Evolutionary conservation across 1,140 invertebrate genomes (phyloP).

Genomic region (Drosophila athabasca): DNA sequence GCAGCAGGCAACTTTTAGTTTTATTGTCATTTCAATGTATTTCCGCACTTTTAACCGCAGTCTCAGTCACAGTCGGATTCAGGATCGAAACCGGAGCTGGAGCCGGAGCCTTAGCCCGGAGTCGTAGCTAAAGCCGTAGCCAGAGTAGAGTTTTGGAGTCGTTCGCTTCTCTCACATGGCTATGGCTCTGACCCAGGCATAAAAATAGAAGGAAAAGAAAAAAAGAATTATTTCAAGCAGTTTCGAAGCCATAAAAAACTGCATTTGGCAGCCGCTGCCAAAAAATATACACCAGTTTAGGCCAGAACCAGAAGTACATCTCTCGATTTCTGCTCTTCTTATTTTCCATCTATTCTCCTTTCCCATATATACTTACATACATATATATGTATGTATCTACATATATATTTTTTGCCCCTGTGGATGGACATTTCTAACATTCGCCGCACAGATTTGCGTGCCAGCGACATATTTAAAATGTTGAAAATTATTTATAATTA

Average conservation of each 20-base stretch:
- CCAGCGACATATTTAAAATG: slow-evolving; percentile 81
- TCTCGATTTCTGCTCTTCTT: slow-evolving; percentile 39
- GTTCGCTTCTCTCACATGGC: slow-evolving; percentile 13
- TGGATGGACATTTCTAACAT: slow-evolving; percentile 56
- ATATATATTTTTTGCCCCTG: slow-evolving; percentile 21
- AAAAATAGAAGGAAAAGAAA: slow-evolving; percentile 50
- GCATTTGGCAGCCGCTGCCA: slow-evolving; percentile 74
- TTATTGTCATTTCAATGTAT: slow-evolving; percentile 82
- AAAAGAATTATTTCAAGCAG: slow-evolving; percentile 77
- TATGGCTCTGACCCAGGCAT: slow-evolving; percentile 57
- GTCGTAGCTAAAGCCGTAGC: slow-evolving; percentile 4
- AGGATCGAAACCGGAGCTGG: not conserved
- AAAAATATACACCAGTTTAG: slow-evolving; percentile 35
- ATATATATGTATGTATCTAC: too few species aligned
- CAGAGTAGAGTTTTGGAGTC: slow-evolving; percentile 8
- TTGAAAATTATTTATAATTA: slow-evolving; percentile 82
- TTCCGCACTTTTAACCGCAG: slow-evolving; percentile 81
- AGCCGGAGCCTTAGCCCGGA: slow-evolving; percentile 14
- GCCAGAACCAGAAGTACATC: slow-evolving; percentile 6
- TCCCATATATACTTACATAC: not conserved
- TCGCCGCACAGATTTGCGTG: slow-evolving; percentile 77
- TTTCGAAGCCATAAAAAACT: slow-evolving; percentile 80
- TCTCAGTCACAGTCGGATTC: slow-evolving; percentile 31
- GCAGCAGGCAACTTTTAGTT: slow-evolving; percentile 72
- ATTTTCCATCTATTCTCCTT: slow-evolving; percentile 36